phyloP scores from a whole-genome alignment of 2,888 invertebrate species.

The Tipula unca region DNA sequence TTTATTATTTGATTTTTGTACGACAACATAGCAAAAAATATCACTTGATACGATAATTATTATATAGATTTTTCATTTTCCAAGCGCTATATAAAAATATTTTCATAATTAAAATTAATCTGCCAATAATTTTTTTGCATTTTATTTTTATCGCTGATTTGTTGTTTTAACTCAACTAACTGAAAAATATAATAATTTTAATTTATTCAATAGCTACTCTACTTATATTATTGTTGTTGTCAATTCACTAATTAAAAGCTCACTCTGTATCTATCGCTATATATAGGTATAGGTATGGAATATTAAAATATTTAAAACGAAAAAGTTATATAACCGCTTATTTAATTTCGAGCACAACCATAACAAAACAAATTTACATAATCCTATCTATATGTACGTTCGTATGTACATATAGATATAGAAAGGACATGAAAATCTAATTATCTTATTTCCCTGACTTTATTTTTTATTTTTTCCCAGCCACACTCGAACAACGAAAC shows the following conservation, averaged over 20 bases:
- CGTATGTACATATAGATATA: background rate
- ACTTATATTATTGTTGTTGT: background rate
- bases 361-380: background rate
- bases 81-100: background rate
- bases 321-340: background rate
- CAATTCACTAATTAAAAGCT: background rate
- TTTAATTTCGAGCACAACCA: background rate
- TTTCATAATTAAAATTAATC: background rate
- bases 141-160: background rate
- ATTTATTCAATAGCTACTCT: background rate
- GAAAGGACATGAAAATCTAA: constrained; percentile 8
- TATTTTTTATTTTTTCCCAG: background rate
- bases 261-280: background rate
- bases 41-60: background rate
- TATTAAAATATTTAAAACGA: background rate
- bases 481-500: background rate
- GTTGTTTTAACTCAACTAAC: background rate
- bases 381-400: background rate
- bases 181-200: background rate
- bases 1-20: background rate
- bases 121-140: background rate
- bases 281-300: background rate
- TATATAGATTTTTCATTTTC: background rate
- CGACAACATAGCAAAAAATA: background rate
- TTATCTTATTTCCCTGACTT: background rate